Percentiles rank a stretch among this genome's conserved stretches.
These are phyloP conservation scores for Gila orcuttii DNA, from an alignment of 2,113 vertebrate species.

Conservation along the genomic window DNA sequence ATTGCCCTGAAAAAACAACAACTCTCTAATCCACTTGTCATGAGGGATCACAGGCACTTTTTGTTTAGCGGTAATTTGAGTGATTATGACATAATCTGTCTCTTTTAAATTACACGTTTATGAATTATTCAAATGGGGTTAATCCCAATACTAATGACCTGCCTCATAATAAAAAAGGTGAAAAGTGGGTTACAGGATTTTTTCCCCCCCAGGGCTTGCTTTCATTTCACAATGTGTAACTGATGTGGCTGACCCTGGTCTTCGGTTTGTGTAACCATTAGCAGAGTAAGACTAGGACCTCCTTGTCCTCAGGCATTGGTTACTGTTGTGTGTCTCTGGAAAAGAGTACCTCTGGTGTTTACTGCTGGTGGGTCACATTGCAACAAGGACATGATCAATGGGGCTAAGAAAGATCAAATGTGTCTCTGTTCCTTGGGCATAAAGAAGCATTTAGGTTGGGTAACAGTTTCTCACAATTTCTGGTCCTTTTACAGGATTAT, in stretches of 20 bases:
- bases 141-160: slow-evolving; percentile 32
- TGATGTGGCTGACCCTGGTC: neutral
- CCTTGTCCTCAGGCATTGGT: slow-evolving; percentile 45
- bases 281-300: slow-evolving; percentile 18
- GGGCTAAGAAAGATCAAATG: slow-evolving; percentile 44
- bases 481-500: slow-evolving; percentile 23
- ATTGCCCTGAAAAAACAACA: slow-evolving; percentile 30
- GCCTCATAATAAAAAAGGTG: slow-evolving; percentile 21
- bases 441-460: slow-evolving; percentile 30
- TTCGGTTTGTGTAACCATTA: neutral
- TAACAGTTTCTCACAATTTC: slow-evolving; percentile 40
- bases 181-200: slow-evolving; percentile 17
- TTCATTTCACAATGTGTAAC: neutral
- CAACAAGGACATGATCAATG: slow-evolving; percentile 41
- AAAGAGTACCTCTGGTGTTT: slow-evolving; percentile 35
- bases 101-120: neutral
- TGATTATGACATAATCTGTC: slow-evolving; percentile 26
- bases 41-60: neutral
- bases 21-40: slow-evolving; percentile 28
- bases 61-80: slow-evolving; percentile 6
- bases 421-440: slow-evolving; percentile 38
- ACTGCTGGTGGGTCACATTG: slow-evolving; percentile 29
- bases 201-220: neutral
- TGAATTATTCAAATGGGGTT: slow-evolving; percentile 2
- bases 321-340: slow-evolving; percentile 7